A percentile compares a stretch with the other conserved stretches of the same genome.
These are phyloP conservation scores for Geodia barretti DNA, from an alignment of 37 sponge, comb jelly and placozoan species.

Conservation along the genomic window DNA sequence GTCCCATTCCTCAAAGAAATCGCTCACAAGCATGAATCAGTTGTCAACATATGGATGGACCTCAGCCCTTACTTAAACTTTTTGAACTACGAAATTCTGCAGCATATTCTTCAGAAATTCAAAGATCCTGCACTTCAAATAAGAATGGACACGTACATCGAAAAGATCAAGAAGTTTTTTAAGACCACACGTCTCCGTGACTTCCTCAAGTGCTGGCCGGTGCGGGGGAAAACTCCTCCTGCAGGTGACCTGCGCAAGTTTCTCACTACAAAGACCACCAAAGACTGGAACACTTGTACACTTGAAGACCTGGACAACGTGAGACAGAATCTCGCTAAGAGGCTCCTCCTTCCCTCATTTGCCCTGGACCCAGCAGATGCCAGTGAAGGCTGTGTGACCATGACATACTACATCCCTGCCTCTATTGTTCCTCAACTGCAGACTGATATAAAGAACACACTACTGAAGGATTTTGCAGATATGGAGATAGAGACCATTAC, in stretches of 20 bases:
- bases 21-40: no score
- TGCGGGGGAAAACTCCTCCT: background rate
- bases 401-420: background rate
- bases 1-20: no score
- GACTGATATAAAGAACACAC: no score
- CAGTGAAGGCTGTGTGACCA: background rate
- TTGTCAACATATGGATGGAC: background rate
- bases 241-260: background rate
- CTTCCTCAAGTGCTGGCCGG: slow-evolving; percentile 2
- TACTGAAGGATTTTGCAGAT: no score
- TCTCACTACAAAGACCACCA: background rate
- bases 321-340: background rate
- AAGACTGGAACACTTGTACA: background rate
- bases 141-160: background rate
- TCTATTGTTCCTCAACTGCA: no score
- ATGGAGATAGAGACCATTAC: no score
- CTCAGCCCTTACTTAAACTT: background rate
- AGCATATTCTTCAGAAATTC: background rate
- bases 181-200: slow-evolving; percentile 8
- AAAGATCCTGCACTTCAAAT: background rate
- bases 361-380: background rate
- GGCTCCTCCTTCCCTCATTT: background rate
- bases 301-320: slow-evolving; percentile 5
- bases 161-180: background rate
- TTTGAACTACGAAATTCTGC: background rate